Percentiles rank a stretch among this genome's conserved stretches.
Conservation (phyloP, 2,113 vertebrate species). For the Recurvirostra avosetta region DNA sequence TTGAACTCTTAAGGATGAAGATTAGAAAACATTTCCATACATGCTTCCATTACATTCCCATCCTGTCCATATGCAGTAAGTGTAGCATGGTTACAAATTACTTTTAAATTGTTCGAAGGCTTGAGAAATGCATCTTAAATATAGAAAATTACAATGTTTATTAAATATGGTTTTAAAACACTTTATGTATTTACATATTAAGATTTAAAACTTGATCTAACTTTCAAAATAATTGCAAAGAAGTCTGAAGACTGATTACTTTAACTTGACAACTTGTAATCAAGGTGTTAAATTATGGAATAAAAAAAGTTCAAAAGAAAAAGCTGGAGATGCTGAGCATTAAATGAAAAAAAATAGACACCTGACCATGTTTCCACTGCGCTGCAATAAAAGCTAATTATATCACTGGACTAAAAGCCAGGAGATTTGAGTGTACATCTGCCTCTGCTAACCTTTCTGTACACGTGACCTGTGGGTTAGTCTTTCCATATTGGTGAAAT, state of each 20-base stretch:
- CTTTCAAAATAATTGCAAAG: not conserved
- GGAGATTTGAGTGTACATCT: not conserved
- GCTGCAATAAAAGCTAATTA: not conserved
- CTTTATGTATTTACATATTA: not conserved
- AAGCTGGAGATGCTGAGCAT: not conserved
- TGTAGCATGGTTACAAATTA: not conserved
- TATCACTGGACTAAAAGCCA: not conserved
- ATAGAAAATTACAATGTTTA: not conserved
- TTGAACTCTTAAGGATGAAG: not conserved
- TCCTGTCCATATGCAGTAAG: not conserved
- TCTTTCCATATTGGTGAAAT: not conserved
- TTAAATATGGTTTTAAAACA: not conserved
- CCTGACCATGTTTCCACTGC: not conserved
- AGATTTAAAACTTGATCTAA: not conserved
- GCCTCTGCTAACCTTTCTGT: not conserved
- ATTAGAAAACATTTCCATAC: not conserved
- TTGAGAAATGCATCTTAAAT: not conserved
- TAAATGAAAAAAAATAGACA: not conserved
- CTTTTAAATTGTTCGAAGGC: not conserved
- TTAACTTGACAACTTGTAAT: not conserved
- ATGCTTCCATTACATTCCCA: not conserved
- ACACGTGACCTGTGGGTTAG: not conserved
- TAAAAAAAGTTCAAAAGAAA: not conserved
- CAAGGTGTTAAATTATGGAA: not conserved
- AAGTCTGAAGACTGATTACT: not conserved